These are phyloP conservation scores for Copsychus sechellarum DNA, from an alignment of 2,113 vertebrate genomes.

Conservation along the genomic window DNA sequence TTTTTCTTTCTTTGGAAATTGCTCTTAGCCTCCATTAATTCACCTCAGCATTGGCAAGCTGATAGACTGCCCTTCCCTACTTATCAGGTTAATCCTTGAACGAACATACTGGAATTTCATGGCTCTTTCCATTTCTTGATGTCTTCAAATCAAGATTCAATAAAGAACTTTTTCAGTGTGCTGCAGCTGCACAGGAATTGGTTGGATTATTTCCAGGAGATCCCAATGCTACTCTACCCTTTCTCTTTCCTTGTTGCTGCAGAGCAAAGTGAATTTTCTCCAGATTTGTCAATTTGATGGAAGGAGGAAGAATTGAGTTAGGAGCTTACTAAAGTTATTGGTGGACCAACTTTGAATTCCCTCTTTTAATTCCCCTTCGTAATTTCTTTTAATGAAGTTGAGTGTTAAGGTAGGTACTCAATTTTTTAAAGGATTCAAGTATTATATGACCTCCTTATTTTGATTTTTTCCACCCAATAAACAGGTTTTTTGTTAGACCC, in stretches of 20 bases:
- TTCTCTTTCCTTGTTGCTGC: neutral
- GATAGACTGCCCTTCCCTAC: neutral
- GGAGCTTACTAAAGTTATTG: neutral
- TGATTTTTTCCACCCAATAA: neutral
- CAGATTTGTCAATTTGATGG: neutral
- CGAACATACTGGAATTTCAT: neutral
- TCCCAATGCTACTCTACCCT: neutral
- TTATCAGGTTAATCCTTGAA: neutral
- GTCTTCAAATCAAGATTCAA: neutral
- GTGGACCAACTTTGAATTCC: neutral
- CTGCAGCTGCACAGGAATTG: neutral
- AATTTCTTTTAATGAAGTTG: neutral
- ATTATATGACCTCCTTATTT: neutral
- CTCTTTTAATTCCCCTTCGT: neutral
- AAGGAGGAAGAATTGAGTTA: neutral
- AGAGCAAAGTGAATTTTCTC: neutral
- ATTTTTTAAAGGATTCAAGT: neutral
- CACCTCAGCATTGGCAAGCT: neutral
- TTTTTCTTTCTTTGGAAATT: slow-evolving; percentile 6
- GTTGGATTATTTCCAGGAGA: neutral
- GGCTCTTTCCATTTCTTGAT: neutral
- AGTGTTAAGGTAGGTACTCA: neutral
- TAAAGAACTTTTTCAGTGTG: neutral
- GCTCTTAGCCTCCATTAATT: neutral
- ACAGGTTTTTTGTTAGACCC: neutral